Conservation (phyloP, 2,888 invertebrate genomes). For the Boloria euphrosyne region DNA sequence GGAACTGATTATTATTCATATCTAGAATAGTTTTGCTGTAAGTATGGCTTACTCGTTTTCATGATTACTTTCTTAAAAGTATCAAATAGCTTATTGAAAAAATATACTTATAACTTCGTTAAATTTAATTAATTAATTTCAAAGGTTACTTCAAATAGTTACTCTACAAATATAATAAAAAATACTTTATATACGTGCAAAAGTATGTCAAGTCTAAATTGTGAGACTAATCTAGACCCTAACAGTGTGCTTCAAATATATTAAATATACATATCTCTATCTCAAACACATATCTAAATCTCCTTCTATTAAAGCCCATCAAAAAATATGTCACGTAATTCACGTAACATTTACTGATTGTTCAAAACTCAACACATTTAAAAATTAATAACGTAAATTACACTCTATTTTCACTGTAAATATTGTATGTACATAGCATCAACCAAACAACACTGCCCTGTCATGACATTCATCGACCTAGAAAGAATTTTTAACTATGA, state of each 20-base stretch:
- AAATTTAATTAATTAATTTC: too few relatives aligned
- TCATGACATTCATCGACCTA: conserved; percentile 16
- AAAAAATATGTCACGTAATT: too few relatives aligned
- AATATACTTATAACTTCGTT: background rate
- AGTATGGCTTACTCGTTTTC: too few relatives aligned
- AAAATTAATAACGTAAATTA: conserved; percentile 2
- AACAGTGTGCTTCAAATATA: too few relatives aligned
- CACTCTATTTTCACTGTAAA: conserved; percentile 5
- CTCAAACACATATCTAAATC: background rate
- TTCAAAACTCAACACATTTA: background rate
- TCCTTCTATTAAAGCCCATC: too few relatives aligned
- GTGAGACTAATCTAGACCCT: too few relatives aligned
- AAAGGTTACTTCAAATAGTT: too few relatives aligned
- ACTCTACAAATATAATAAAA: too few relatives aligned
- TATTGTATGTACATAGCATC: conserved; percentile 24
- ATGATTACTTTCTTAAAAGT: background rate
- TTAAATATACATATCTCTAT: too few relatives aligned
- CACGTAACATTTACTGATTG: background rate
- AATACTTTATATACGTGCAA: too few relatives aligned
- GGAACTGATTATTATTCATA: conserved; percentile 40
- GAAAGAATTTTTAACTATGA: background rate
- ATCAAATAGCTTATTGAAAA: background rate
- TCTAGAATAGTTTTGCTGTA: conserved; percentile 13
- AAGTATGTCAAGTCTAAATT: too few relatives aligned
- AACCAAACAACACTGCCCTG: conserved; percentile 19